Evolutionary conservation across 2,113 vertebrate genomes (phyloP).

Genomic region (Oreochromis tanganicae): DNA sequence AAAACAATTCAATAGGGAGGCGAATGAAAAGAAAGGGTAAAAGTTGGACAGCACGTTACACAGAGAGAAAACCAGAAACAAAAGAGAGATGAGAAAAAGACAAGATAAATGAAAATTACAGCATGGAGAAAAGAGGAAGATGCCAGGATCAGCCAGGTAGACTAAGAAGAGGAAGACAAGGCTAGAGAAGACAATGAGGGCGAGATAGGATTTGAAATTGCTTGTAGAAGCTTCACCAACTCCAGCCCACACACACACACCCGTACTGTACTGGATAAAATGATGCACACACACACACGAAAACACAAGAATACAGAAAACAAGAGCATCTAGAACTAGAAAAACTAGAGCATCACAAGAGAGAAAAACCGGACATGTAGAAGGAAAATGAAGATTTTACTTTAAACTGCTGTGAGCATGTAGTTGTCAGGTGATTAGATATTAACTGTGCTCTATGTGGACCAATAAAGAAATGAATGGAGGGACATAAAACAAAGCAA

Average conservation of each 20-base stretch:
- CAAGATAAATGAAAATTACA: neutral
- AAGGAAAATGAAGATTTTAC: constrained; percentile 25
- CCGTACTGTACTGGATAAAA: constrained; percentile 7
- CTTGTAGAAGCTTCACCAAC: constrained; percentile 60
- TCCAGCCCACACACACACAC: constrained; percentile 47
- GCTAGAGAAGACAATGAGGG: constrained; percentile 43
- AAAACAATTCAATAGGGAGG: neutral
- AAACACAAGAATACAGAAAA: neutral
- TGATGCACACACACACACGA: neutral
- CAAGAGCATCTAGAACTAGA: neutral
- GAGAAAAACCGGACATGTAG: constrained; percentile 22
- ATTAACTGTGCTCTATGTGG: constrained; percentile 35
- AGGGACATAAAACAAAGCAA: neutral
- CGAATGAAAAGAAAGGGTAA: neutral
- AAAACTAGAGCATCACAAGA: constrained; percentile 41
- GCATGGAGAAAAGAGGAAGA: neutral
- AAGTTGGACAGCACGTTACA: neutral
- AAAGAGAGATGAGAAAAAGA: neutral
- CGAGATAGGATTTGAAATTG: constrained; percentile 64
- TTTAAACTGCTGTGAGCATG: constrained; percentile 29
- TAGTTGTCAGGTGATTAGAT: constrained; percentile 34
- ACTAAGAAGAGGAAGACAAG: constrained; percentile 8
- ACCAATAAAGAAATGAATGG: constrained; percentile 20
- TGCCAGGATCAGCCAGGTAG: neutral
- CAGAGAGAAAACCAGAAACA: neutral